These are phyloP conservation scores for Euura lappo DNA, from an alignment of 1,140 invertebrate genomes.

Conservation along the genomic window DNA sequence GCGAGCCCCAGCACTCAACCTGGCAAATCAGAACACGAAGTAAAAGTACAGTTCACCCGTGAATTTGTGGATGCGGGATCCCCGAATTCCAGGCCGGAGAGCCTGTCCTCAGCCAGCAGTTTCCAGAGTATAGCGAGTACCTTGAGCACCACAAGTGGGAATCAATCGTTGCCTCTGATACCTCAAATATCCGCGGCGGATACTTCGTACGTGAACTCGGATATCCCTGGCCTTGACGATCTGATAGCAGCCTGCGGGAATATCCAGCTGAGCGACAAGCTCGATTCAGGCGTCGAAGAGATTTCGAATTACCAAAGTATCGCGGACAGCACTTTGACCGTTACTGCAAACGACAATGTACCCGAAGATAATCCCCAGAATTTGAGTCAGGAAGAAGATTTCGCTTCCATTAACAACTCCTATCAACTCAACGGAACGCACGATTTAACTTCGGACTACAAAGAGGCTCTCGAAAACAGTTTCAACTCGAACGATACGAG, in stretches of 20 bases:
- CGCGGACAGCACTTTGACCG: constrained; percentile 17
- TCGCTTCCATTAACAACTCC: constrained; percentile 40
- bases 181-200: constrained; percentile 17
- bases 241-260: constrained; percentile 40
- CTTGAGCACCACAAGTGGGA: constrained; percentile 44
- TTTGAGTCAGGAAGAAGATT: constrained; percentile 44
- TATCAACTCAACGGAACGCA: no score
- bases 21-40: constrained; percentile 37
- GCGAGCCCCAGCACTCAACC: constrained; percentile 27
- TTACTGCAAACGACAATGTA: constrained; percentile 12
- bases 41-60: constrained; percentile 45
- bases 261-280: constrained; percentile 24
- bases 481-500: no score
- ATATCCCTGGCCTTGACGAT: constrained; percentile 45
- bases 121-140: constrained; percentile 44
- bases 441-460: no score
- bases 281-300: not conserved
- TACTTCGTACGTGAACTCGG: constrained; percentile 35
- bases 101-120: constrained; percentile 47
- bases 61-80: constrained; percentile 41
- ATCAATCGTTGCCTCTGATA: constrained; percentile 29
- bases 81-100: constrained; percentile 26
- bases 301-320: not conserved
- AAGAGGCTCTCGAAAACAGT: no score
- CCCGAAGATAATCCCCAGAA: constrained; percentile 20